phyloP scores from a whole-genome alignment of 2,113 vertebrate species.

The Athene cunicularia region DNA sequence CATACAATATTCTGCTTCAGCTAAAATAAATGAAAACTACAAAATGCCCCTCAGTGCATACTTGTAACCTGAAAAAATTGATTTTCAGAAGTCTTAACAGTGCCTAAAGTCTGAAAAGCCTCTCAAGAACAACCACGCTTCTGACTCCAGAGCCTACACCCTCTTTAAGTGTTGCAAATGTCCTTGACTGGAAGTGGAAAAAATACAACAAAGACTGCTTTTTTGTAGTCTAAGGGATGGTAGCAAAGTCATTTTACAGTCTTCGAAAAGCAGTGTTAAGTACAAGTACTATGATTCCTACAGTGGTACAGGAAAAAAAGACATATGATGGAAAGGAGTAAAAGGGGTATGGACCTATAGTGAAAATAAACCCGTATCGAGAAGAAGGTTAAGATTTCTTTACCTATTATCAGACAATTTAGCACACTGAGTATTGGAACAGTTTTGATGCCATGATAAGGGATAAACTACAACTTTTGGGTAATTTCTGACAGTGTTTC shows the following conservation, averaged over 20 bases:
- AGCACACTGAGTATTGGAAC: not conserved
- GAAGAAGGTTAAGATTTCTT: not conserved
- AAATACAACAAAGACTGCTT: not conserved
- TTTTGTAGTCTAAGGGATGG: not conserved
- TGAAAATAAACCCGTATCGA: not conserved
- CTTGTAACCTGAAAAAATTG: not conserved
- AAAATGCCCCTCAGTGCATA: not conserved
- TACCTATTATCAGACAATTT: not conserved
- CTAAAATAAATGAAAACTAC: slow-evolving; percentile 4
- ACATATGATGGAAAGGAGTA: not conserved
- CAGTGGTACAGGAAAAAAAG: not conserved
- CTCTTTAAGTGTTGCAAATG: not conserved
- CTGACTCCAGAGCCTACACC: not conserved
- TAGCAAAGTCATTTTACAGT: not conserved
- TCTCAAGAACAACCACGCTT: not conserved
- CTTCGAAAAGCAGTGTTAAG: not conserved
- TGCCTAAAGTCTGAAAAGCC: not conserved
- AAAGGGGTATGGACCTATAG: not conserved
- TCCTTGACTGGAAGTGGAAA: not conserved
- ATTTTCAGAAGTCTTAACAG: not conserved
- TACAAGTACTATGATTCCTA: not conserved
- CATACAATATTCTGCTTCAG: not conserved
- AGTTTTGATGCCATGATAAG: not conserved
- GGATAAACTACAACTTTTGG: not conserved
- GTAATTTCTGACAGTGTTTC: not conserved